A percentile compares a stretch with the other conserved stretches of the same genome.
phyloP scores from a whole-genome alignment of 1,140 invertebrate genomes.

The Ericerus pela region DNA sequence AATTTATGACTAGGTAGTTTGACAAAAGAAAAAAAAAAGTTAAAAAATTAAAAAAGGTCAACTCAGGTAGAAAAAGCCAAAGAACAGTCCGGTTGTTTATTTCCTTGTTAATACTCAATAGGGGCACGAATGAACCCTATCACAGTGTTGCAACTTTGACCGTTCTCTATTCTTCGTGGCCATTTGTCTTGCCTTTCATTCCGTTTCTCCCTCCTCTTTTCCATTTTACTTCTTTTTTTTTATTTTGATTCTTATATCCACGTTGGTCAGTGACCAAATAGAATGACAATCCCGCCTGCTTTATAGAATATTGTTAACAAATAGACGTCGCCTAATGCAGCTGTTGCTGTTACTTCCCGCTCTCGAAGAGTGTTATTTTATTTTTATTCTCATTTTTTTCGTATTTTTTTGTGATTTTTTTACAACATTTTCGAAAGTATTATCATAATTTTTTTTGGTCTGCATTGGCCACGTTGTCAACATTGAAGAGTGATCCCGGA shows the following conservation, averaged over 20 bases:
- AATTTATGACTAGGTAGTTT: slow-evolving; percentile 11
- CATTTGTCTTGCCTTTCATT: too few species aligned
- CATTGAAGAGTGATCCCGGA: too few species aligned
- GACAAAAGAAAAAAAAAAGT: too few species aligned
- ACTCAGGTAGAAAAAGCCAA: slow-evolving; percentile 9
- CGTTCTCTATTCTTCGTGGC: not conserved
- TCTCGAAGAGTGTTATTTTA: too few species aligned
- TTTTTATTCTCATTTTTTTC: too few species aligned
- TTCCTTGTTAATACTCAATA: slow-evolving; percentile 5
- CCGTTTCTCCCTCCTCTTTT: too few species aligned
- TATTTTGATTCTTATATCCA: too few species aligned
- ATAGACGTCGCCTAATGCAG: not conserved
- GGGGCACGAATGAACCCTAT: slow-evolving; percentile 1
- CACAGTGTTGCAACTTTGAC: not conserved
- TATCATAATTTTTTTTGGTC: too few species aligned
- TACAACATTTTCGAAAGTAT: too few species aligned
- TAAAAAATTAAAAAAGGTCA: slow-evolving; percentile 3
- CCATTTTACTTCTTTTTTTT: too few species aligned
- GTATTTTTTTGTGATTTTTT: too few species aligned
- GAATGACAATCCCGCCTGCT: slow-evolving; percentile 1
- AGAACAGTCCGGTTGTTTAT: slow-evolving; percentile 9
- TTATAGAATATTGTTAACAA: slow-evolving; percentile 7
- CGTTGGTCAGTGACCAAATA: not conserved
- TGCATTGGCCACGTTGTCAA: too few species aligned
- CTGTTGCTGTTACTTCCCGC: not conserved